Evolutionary conservation across 2,113 vertebrate species (phyloP), one percentile per base, ranked within the genome.

Genomic region (Periophthalmodon schlosseri): DNA sequence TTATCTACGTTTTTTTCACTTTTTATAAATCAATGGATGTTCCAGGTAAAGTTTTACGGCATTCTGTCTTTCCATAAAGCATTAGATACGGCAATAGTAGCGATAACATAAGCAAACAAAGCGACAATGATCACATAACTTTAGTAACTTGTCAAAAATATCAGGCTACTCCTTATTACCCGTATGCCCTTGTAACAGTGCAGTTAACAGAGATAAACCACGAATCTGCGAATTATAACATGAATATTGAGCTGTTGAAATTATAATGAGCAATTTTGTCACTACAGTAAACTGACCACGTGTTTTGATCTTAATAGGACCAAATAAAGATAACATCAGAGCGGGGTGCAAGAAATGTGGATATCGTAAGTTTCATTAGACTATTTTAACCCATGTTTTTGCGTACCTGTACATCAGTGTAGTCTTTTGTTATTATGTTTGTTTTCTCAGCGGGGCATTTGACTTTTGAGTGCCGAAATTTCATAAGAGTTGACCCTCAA

Each of bases 301-400:
- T 33, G 13, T 33, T 63, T 63, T 18, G 1, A 56, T 33, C 13
- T 66, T 91, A 89, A 80, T 91, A 99, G 98, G 97, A 80, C 95
- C 95, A 69, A 99, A 97, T 90, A 99, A 99, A 83, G 98, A 99
- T 91, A 98, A 94, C 81, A 97, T 99, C 76, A 94, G 98, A 90
- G 98, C 98, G 72, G 98, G 98, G 50, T 99, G 98, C 91, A 99
- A 99, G 87, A 97, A 98, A 89, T 99, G 98, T 83, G 97, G 98
- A 73, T 99, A 99, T 88, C 97, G 97, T 99, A 94, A 98, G 98
- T 97, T 87, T 68, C 73, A 16, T 16, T 2, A 49, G 1, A 49
- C 13, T 4, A 23, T 46, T 34, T 63, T 34, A 65, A 65, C 8
- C 4, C 10, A 9, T 36, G 2, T 1, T 21, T 65, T 49, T 1